phyloP scores from a whole-genome alignment of 2,113 vertebrate genomes.

The Heterochromis multidens region DNA sequence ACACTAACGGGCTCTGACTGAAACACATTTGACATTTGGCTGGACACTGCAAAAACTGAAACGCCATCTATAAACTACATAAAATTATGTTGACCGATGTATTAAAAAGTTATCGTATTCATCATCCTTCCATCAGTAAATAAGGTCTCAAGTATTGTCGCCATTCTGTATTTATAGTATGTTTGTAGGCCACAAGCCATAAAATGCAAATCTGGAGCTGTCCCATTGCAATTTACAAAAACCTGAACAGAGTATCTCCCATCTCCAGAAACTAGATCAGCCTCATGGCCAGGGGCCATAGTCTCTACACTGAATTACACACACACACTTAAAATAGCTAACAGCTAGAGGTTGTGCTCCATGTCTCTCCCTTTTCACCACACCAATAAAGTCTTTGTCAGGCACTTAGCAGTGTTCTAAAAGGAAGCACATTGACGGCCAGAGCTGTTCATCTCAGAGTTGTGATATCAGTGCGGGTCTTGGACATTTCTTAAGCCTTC shows the following conservation, averaged over 20 bases:
- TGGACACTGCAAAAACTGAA: not conserved
- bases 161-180: not conserved
- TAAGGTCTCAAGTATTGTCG: not conserved
- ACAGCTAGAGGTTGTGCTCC: conserved; percentile 25
- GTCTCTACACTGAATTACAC: not conserved
- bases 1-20: not conserved
- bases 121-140: not conserved
- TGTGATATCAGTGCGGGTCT: not conserved
- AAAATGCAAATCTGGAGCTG: not conserved
- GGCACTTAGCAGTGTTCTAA: conserved; percentile 49
- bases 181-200: not conserved
- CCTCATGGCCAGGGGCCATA: not conserved
- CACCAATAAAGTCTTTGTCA: conserved; percentile 49
- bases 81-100: not conserved
- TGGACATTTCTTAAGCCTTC: not conserved
- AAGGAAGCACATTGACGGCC: conserved; percentile 37
- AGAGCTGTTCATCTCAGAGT: conserved; percentile 6
- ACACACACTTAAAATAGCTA: conserved; percentile 11
- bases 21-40: not conserved
- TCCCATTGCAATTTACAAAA: not conserved
- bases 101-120: not conserved
- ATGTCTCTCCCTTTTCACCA: conserved; percentile 24
- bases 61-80: not conserved
- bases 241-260: not conserved
- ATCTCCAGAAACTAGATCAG: conserved; percentile 9